phyloP scores from a whole-genome alignment of 2,113 vertebrate species.

The Menura novaehollandiae region DNA sequence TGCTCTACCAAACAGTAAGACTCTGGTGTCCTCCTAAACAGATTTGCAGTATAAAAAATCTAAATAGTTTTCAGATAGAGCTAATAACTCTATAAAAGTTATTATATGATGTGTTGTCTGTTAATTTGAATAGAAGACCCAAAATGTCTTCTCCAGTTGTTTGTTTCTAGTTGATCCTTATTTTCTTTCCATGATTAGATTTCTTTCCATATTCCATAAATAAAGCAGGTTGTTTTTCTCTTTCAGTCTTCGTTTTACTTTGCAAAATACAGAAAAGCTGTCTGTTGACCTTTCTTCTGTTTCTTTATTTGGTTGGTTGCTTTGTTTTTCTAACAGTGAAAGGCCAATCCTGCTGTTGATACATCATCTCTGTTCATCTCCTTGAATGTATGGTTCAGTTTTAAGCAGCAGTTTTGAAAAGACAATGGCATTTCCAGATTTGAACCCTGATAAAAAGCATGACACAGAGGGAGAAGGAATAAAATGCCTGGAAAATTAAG shows the following conservation, averaged over 20 bases:
- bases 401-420: conserved; percentile 13
- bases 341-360: not conserved
- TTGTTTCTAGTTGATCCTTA: not conserved
- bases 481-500: conserved; percentile 69
- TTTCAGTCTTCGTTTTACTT: not conserved
- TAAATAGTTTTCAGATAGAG: not conserved
- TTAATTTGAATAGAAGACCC: not conserved
- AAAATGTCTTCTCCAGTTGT: not conserved
- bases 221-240: not conserved
- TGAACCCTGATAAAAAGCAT: conserved; percentile 45
- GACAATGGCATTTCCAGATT: conserved; percentile 41
- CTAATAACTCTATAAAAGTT: not conserved
- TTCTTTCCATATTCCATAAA: not conserved
- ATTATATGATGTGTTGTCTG: not conserved
- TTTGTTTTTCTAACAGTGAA: not conserved
- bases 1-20: not conserved
- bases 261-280: not conserved
- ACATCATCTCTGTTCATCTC: not conserved
- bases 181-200: not conserved
- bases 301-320: not conserved
- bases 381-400: not conserved
- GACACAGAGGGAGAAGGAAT: conserved; percentile 48
- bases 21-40: not conserved
- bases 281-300: fast-evolving
- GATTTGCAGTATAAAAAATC: not conserved